Percentiles rank a stretch among this genome's conserved stretches.
Evolutionary conservation across 2,113 vertebrate genomes (phyloP).

Genomic region (Varanus salvator): DNA sequence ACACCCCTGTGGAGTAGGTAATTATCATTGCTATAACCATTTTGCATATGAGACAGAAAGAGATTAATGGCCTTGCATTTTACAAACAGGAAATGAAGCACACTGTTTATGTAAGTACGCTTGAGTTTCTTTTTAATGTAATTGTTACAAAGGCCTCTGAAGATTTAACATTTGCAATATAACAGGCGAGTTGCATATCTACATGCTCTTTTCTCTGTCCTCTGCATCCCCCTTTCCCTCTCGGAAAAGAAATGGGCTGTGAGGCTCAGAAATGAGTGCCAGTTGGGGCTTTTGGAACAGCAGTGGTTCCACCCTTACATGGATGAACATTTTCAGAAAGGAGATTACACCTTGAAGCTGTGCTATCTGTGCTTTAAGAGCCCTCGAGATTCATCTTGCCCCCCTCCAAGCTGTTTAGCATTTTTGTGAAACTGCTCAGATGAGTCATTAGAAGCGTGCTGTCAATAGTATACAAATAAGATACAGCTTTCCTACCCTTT

Average conservation of each 20-base stretch:
- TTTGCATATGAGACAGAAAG: slow-evolving; percentile 31
- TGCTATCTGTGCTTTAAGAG: too few species aligned
- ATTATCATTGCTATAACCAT: slow-evolving; percentile 38
- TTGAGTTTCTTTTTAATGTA: slow-evolving; percentile 16
- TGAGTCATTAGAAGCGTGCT: too few species aligned
- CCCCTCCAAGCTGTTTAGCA: too few species aligned
- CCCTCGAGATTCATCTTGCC: too few species aligned
- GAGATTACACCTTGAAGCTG: too few species aligned
- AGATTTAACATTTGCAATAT: not conserved
- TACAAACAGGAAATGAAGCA: slow-evolving; percentile 29
- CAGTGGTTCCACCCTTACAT: too few species aligned
- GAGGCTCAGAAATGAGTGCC: not conserved
- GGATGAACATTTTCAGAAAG: too few species aligned
- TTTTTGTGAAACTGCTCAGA: too few species aligned
- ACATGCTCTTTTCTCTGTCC: not conserved
- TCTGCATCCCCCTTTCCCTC: too few species aligned
- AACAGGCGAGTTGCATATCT: not conserved
- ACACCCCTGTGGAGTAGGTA: slow-evolving; percentile 46
- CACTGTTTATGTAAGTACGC: slow-evolving; percentile 1
- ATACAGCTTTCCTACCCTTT: too few species aligned
- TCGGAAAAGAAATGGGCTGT: not conserved
- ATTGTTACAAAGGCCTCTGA: not conserved
- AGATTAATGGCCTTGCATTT: slow-evolving; percentile 33
- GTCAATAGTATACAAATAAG: too few species aligned
- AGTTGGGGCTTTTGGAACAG: too few species aligned